Evolutionary conservation across 2,113 vertebrate species (phyloP).

Genomic region (Saguinus imperator): DNA sequence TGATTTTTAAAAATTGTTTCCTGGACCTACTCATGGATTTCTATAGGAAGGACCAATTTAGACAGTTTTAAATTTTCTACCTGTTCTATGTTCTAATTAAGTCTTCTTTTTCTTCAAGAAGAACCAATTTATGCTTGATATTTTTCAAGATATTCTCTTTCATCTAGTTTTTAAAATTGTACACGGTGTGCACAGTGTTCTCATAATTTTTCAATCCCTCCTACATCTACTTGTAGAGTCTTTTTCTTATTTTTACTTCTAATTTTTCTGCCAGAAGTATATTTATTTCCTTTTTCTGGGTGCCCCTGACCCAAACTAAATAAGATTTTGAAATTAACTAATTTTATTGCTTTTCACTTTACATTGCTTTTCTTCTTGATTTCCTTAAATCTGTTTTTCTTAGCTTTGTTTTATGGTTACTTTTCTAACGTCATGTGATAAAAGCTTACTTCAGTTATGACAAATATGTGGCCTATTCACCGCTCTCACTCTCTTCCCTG

Average conservation of each 20-base stretch:
- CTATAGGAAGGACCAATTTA: not conserved
- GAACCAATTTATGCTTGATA: not conserved
- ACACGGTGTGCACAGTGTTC: not conserved
- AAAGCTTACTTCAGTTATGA: constrained; percentile 19
- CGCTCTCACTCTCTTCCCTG: not conserved
- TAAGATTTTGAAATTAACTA: constrained; percentile 3
- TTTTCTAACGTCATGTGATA: constrained; percentile 10
- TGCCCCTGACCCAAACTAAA: not conserved
- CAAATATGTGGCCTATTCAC: not conserved
- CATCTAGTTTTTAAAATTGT: not conserved
- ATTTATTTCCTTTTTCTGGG: constrained; percentile 6
- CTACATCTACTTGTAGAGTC: not conserved
- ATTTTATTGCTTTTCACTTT: constrained; percentile 30
- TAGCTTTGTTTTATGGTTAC: constrained; percentile 10
- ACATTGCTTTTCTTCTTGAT: constrained; percentile 4
- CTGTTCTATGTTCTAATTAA: not conserved
- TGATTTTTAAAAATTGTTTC: not conserved
- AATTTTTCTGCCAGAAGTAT: constrained; percentile 1
- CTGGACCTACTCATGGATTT: not conserved
- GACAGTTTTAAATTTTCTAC: not conserved
- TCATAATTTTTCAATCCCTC: not conserved
- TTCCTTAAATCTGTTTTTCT: constrained; percentile 39
- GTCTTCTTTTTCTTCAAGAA: not conserved
- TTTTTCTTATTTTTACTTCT: not conserved
- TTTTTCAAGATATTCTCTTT: constrained; percentile 6